These are phyloP conservation scores for Mallateleia sp. DNA, from an alignment of 2,888 invertebrate species.

Conservation along the genomic window DNA sequence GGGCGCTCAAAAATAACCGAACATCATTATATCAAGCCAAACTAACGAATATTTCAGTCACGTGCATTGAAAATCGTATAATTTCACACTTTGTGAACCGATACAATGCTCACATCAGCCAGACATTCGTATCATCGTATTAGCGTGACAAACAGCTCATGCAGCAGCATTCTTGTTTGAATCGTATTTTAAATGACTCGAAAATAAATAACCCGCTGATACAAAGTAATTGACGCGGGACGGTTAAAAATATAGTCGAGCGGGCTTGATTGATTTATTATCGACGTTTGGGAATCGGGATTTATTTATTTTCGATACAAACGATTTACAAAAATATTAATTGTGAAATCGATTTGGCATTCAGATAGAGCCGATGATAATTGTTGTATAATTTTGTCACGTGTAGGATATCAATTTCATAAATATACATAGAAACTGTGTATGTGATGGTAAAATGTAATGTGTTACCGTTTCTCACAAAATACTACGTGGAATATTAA, in stretches of 20 bases:
- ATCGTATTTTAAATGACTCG: conserved; percentile 23
- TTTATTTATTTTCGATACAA: neutral
- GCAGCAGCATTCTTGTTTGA: conserved; percentile 23
- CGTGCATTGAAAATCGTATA: too few species aligned
- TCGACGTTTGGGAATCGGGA: neutral
- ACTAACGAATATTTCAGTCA: too few species aligned
- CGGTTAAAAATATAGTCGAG: neutral
- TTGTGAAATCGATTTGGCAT: neutral
- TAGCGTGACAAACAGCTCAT: conserved; percentile 49
- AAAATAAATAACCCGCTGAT: conserved; percentile 18
- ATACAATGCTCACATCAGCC: conserved; percentile 60
- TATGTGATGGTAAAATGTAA: too few species aligned
- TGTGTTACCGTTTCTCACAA: too few species aligned
- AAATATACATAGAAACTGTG: too few species aligned
- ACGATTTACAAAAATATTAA: neutral
- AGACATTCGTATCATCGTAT: conserved; percentile 60
- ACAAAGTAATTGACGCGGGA: neutral
- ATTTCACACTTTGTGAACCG: conserved; percentile 67
- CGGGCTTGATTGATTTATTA: neutral
- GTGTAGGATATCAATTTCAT: too few species aligned
- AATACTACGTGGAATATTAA: too few species aligned
- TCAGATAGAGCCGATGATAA: too few species aligned
- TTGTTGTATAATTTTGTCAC: conserved; percentile 32
- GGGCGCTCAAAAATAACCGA: too few species aligned
- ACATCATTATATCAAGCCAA: too few species aligned